Evolutionary conservation across 92 coral and sea anemone species (phyloP), one percentile per base, ranked within the genome.

Genomic region (Epizoanthus stellaris): DNA sequence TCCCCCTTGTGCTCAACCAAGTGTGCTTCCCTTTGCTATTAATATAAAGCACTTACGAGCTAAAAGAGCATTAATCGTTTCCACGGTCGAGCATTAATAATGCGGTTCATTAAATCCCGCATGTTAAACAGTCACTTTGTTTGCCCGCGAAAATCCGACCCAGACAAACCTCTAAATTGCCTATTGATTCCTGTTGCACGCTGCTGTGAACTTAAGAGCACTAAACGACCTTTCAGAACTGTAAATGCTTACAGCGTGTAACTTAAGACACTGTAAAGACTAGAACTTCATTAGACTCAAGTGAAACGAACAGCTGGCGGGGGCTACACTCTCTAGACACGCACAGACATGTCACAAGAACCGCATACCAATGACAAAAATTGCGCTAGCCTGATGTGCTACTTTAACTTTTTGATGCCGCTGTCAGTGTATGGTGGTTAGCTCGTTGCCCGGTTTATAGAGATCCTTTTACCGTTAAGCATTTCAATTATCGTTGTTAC

Each of bases 191-290:
- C 83, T 70, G 59, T 79, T 63, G 83, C 65, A n/a, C 70, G 67
- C 72, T 63, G 83, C 72, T 79, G 83, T 63, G 83, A 79, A 63
- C 13, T 42, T 64, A 79, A 45, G 83, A n/a, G 61, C n/a, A 43
- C 72, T 79, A 79, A 79, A 63, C 83, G 83, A 61, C 83, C 83
- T 79, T 79, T 79, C 83, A 63, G 53, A 62, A 70, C 60, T 42
- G 43, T 79, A 62, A 79, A 79, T 79, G 73, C 83, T 63, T 63
- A 45, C 72, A 62, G 83, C 43, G 40, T 63, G 83, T 79, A 79
- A 79, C 25, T 10, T 43, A 52, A 52, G 56, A 52, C 56, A 11
- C 56, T 9, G 56, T 52, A 9, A 79, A 79, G 65, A 79, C 83
- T 79, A 5, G 83, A 63, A 20, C 52, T 77, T 77, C 63, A 69